These are phyloP conservation scores for Macroglossus sobrinus DNA, from an alignment of 2,113 vertebrate genomes.

Conservation along the genomic window DNA sequence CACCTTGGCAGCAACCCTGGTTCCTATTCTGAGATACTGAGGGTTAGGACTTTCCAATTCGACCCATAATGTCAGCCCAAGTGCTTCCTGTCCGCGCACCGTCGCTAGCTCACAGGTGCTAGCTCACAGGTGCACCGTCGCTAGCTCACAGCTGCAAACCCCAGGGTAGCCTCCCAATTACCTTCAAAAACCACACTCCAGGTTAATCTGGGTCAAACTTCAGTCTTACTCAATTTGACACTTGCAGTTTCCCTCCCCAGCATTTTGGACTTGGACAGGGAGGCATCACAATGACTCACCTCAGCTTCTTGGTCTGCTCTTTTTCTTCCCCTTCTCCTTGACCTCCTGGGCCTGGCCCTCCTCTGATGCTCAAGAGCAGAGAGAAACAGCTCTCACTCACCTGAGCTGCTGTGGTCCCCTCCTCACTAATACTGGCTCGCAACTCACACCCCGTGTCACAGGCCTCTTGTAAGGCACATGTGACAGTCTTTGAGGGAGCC, in stretches of 20 bases:
- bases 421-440: neutral
- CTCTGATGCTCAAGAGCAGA: neutral
- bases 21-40: neutral
- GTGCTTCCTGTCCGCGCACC: neutral
- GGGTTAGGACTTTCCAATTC: neutral
- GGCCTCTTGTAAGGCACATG: neutral
- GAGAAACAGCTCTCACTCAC: neutral
- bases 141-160: neutral
- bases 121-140: too few species aligned
- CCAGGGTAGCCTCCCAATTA: neutral
- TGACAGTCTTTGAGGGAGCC: neutral
- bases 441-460: neutral
- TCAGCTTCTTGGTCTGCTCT: neutral
- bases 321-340: neutral
- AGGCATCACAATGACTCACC: neutral
- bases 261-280: neutral
- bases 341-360: neutral
- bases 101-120: neutral
- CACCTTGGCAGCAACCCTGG: neutral
- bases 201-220: neutral
- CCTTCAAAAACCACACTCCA: neutral
- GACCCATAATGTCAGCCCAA: neutral
- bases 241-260: too few species aligned
- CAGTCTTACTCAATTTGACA: neutral
- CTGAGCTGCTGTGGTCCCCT: neutral